Evolutionary conservation across 1,140 invertebrate genomes (phyloP).

Genomic region (Saccostrea cuccullata): DNA sequence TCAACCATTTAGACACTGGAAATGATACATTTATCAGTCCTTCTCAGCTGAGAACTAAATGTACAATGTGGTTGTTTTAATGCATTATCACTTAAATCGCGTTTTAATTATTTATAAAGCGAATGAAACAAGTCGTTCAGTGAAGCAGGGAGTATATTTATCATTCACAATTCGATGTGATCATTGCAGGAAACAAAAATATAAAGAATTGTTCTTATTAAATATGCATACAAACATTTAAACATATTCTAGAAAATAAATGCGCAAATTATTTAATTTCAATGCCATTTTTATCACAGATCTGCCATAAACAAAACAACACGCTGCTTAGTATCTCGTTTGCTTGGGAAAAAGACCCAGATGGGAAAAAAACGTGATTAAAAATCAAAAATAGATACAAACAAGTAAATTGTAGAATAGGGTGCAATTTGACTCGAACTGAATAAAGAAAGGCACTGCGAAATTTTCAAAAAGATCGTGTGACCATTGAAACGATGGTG

Average conservation of each 20-base stretch:
- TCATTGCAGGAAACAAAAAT: too few species aligned
- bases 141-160: neutral
- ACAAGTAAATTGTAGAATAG: neutral
- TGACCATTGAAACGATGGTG: neutral
- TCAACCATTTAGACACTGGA: slow-evolving; percentile 21
- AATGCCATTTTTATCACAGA: too few species aligned
- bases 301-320: too few species aligned
- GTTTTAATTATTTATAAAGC: neutral
- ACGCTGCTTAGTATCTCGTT: too few species aligned
- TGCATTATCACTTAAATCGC: neutral
- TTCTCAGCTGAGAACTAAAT: neutral
- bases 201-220: too few species aligned
- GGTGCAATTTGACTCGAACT: neutral
- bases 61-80: neutral
- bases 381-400: slow-evolving; percentile 8
- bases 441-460: neutral
- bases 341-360: neutral
- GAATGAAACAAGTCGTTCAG: neutral
- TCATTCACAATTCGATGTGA: too few species aligned
- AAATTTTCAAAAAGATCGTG: neutral
- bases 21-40: neutral
- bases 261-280: too few species aligned
- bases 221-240: too few species aligned
- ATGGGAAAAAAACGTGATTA: slow-evolving; percentile 1
- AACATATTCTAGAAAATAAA: too few species aligned